Conservation (phyloP, 2,797 vertebrate species). For the Ambastaia sidthimunki region DNA sequence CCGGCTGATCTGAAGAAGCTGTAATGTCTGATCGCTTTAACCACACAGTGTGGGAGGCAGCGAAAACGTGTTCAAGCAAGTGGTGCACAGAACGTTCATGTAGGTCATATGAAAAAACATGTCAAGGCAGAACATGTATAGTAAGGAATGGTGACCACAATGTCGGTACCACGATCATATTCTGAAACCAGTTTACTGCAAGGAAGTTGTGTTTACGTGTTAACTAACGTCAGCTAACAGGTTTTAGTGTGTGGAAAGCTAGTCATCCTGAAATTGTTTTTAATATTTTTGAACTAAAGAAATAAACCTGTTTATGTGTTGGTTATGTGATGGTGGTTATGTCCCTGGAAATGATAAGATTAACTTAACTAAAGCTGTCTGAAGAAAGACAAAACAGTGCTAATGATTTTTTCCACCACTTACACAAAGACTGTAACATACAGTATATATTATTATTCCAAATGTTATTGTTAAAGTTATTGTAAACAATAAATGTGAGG, state of each 20-base stretch:
- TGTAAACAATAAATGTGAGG: no score
- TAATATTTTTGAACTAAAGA: neutral
- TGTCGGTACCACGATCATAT: neutral
- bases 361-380: no score
- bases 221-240: neutral
- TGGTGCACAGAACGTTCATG: neutral
- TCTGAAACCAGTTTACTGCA: no score
- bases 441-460: no score
- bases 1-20: neutral
- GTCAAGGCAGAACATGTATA: neutral
- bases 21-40: constrained; percentile 16
- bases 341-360: no score
- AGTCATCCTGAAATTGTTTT: neutral
- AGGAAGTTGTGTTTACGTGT: neutral
- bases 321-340: no score
- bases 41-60: constrained; percentile 1
- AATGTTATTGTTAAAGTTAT: no score
- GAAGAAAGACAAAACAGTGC: no score
- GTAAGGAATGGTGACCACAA: neutral
- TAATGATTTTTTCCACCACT: no score
- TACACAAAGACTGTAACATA: no score
- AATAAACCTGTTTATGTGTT: no score
- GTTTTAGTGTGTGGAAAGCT: neutral
- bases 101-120: neutral
- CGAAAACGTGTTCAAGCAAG: neutral